Percentiles rank a stretch among this genome's conserved stretches.
These are phyloP conservation scores for Heliconius himera DNA, from an alignment of 1,140 invertebrate species.

Conservation along the genomic window DNA sequence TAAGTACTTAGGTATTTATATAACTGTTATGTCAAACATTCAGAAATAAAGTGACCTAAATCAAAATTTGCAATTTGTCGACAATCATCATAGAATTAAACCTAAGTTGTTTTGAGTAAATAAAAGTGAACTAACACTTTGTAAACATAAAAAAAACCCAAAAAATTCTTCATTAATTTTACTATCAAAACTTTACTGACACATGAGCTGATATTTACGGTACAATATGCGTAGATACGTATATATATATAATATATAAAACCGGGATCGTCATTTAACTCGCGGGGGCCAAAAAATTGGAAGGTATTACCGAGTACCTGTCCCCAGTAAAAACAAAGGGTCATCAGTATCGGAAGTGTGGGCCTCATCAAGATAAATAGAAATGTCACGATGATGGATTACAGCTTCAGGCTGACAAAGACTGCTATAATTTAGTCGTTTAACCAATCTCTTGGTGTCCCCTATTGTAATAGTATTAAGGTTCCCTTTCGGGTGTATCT, in stretches of 20 bases:
- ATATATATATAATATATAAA: not conserved
- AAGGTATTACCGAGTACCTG: constrained; percentile 42
- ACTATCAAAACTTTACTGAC: not conserved
- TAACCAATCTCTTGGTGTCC: constrained; percentile 34
- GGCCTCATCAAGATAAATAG: constrained; percentile 79
- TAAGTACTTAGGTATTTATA: too few species aligned
- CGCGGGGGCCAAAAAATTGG: constrained; percentile 26
- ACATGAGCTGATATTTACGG: not conserved
- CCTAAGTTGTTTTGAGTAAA: too few species aligned
- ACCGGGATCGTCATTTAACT: not conserved
- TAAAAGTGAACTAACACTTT: too few species aligned
- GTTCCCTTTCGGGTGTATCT: constrained; percentile 39
- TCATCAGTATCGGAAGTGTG: constrained; percentile 74
- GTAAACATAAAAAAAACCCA: too few species aligned
- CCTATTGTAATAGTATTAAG: constrained; percentile 43
- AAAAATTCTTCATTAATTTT: not conserved
- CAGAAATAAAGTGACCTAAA: too few species aligned
- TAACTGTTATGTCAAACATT: too few species aligned
- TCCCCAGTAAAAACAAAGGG: constrained; percentile 62
- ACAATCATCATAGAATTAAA: too few species aligned
- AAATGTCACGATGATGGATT: constrained; percentile 79
- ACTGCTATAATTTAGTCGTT: constrained; percentile 55
- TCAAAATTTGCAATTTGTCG: too few species aligned
- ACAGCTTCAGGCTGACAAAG: constrained; percentile 57
- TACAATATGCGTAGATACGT: not conserved